Evolutionary conservation across 2,888 invertebrate genomes (phyloP), one percentile per base, ranked within the genome.

Genomic region (Ophioninae sp.): DNA sequence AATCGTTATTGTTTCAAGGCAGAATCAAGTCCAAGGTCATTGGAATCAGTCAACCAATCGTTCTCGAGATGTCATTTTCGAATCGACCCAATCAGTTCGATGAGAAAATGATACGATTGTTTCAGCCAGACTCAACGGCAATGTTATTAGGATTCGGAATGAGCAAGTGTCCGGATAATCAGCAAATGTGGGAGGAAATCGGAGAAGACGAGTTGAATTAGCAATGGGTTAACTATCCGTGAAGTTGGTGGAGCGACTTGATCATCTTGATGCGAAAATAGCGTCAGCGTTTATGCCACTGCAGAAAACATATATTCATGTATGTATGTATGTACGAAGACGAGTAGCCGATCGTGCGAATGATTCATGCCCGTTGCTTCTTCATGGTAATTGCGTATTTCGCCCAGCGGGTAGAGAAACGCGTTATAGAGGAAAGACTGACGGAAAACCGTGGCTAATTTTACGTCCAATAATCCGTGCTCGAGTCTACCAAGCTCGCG

Each of bases 381-480:
- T 84, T 79, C 79, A 68, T 71, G 81, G 79, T 84, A 84, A 84
- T 84, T 84, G 81, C 72, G 81, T 72, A 79, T 84, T 81, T 75
- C 67, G 68, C 81, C 78, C 51, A 30, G 67, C 65, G 73, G 58
- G 41, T 39, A 61, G 56, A 71, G 58, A 56, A 30, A 30, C 30
- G n/a, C 39, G 22, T 37, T 7, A 39, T 41, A 22, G 37, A 20
- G 44, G 58, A 68, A 79, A 65, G 72, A 84, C 75, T 44, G 75
- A 73, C 72, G 81, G 79, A 79, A 84, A 84, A 76, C 81, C 79
- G 76, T 79, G 75, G 84, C 84, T 84, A 84, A 84, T 84, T 84
- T 84, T 81, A 79, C 79, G 81, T 81, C 81, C 78, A 81, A 84
- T 84, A 84, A 84, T 84, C 84, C 81, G 84, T 68, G 79, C 68